phyloP scores from a whole-genome alignment of 2,797 vertebrate species.

The Trachops cirrhosus region DNA sequence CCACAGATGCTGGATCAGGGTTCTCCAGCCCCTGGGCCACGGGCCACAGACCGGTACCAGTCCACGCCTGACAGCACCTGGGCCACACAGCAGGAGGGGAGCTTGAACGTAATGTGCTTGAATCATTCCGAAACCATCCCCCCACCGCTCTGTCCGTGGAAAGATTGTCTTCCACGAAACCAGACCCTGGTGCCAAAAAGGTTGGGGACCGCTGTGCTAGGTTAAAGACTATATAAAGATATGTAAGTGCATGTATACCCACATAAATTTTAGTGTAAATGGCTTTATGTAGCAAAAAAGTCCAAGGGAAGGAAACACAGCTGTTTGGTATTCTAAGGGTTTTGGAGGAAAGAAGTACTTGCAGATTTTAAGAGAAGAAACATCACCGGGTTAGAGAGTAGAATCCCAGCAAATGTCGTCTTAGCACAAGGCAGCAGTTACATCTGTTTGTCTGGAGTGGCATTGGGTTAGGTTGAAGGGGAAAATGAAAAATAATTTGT shows the following conservation, averaged over 20 bases:
- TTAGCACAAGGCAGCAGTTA: not conserved
- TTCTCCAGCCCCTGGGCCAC: too few species aligned
- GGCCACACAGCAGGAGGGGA: too few species aligned
- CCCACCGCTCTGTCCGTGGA: too few species aligned
- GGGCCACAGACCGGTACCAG: too few species aligned
- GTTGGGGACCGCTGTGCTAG: too few species aligned
- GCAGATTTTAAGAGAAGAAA: not conserved
- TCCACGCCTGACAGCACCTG: too few species aligned
- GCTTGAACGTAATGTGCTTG: too few species aligned
- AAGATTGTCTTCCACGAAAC: too few species aligned
- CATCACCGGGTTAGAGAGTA: not conserved
- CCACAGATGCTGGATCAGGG: not conserved
- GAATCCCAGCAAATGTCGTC: fast-evolving
- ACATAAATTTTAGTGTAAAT: not conserved
- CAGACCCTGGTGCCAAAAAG: too few species aligned
- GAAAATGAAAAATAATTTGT: constrained; percentile 9
- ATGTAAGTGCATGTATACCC: not conserved
- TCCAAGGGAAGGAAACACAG: not conserved
- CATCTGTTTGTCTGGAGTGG: not conserved
- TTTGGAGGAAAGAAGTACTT: not conserved
- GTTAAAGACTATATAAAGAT: not conserved
- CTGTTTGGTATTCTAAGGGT: not conserved
- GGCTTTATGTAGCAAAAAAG: not conserved
- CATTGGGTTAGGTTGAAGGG: not conserved
- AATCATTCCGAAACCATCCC: too few species aligned